Evolutionary conservation across 2,888 invertebrate species (phyloP).

Genomic region (Linnaemya vulpina): DNA sequence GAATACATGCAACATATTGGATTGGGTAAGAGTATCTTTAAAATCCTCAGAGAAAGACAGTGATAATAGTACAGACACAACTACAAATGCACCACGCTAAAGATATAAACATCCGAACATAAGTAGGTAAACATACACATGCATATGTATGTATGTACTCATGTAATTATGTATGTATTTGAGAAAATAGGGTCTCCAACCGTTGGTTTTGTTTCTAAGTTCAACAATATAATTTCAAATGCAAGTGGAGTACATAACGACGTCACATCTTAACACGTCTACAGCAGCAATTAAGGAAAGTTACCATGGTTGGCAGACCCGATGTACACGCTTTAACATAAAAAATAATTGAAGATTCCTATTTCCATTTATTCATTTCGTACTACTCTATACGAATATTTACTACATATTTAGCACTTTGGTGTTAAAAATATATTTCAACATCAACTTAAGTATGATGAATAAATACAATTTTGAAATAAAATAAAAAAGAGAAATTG

Average conservation of each 20-base stretch:
- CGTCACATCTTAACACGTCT: slow-evolving; percentile 42
- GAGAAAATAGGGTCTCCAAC: slow-evolving; percentile 36
- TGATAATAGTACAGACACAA: background rate
- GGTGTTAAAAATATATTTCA: slow-evolving; percentile 70
- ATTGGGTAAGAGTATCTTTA: background rate
- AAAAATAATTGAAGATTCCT: slow-evolving; percentile 29
- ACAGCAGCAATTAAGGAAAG: slow-evolving; percentile 25
- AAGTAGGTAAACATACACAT: background rate
- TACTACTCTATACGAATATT: slow-evolving; percentile 22
- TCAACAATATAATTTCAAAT: slow-evolving; percentile 63
- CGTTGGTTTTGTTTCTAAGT: slow-evolving; percentile 29
- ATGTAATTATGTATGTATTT: background rate
- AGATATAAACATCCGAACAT: background rate
- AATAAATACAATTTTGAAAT: slow-evolving; percentile 42
- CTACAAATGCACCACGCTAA: background rate
- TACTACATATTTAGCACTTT: slow-evolving; percentile 61
- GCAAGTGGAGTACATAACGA: slow-evolving; percentile 69
- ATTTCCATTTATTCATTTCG: slow-evolving; percentile 4
- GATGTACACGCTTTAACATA: slow-evolving; percentile 4
- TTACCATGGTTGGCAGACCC: background rate
- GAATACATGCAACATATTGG: slow-evolving; percentile 2
- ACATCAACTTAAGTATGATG: slow-evolving; percentile 52
- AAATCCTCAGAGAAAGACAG: slow-evolving; percentile 15
- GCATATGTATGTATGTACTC: slow-evolving; percentile 6
- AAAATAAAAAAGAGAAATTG: slow-evolving; percentile 53